Evolutionary conservation across 2,888 invertebrate species (phyloP), one percentile per base, ranked within the genome.

Genomic region (Acleris holmiana): DNA sequence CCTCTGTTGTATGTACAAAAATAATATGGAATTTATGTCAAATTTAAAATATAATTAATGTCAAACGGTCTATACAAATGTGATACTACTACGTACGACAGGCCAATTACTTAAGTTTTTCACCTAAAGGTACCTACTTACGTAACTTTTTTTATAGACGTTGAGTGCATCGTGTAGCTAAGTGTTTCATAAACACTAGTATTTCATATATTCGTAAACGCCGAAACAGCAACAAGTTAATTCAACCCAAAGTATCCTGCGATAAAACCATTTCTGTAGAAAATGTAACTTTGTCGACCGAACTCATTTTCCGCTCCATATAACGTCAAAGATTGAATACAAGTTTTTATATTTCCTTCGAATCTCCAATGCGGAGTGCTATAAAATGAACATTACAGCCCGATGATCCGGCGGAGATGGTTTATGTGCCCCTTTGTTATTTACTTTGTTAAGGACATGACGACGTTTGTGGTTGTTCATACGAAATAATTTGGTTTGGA

Each of bases 301-400:
- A 71, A 72, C 62, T 75, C 72, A 76, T 79, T 78, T 77, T 73
- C 71, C 77, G 76, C 74, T 75, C 67, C 74, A 71, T 73, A 73
- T 73, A 68, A 57, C 69, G 61, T 61, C 72, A 68, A 57, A 72
- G 73, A 79, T 78, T 78, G 76, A 79, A 78, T 78, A 75, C 77
- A 77, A 79, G 73, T 76, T 75, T n/a, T 72, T 72, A 76, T 77
- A 76, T 78, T 76, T 76, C 73, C 71, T 67, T 46, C 61, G 59
- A 60, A 60, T 64, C 58, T 41, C 46, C 50, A 18, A 53, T 57
- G 75, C 67, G 67, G 55, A 72, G 72, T 72, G 72, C 74, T 71
- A 74, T 78, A 78, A 77, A 79, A 76, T 68, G 68, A 69, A 71
- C 71, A 71, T 77, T 77, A 74, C 70, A 67, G 73, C 67, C 71